phyloP scores from a whole-genome alignment of 2,888 invertebrate species.

The Cyrtodaria siliqua region DNA sequence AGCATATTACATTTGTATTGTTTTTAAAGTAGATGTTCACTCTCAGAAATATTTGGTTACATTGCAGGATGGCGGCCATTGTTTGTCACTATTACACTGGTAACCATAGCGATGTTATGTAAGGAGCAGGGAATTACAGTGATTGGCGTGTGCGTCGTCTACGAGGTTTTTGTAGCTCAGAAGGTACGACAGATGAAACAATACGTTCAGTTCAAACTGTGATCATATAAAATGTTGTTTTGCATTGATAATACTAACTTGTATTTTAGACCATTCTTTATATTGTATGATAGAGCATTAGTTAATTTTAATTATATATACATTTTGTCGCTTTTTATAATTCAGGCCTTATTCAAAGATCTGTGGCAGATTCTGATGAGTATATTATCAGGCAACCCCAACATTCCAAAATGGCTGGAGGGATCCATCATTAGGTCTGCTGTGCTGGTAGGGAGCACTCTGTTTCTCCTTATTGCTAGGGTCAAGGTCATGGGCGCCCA shows the following conservation, averaged over 20 bases:
- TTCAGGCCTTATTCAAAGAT: slow-evolving; percentile 78
- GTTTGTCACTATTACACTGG: slow-evolving; percentile 91
- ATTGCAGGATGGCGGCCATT: slow-evolving; percentile 90
- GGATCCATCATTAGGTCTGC: slow-evolving; percentile 89
- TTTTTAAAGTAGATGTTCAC: no score
- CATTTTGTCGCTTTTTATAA: no score
- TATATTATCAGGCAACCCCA: slow-evolving; percentile 73
- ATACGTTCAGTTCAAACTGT: no score
- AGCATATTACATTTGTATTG: no score
- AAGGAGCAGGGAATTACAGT: slow-evolving; percentile 99
- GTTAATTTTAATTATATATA: no score
- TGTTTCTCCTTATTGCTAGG: slow-evolving; percentile 92
- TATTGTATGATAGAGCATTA: no score
- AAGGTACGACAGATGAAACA: no score
- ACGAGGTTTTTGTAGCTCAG: slow-evolving; percentile 97
- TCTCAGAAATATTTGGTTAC: no score
- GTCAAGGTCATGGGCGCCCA: slow-evolving; percentile 98
- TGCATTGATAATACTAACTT: no score
- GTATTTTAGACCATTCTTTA: no score
- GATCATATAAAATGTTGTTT: no score
- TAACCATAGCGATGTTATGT: slow-evolving; percentile 97
- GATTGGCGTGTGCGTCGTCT: slow-evolving; percentile 97
- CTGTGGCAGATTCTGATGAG: slow-evolving; percentile 69
- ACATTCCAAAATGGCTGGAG: slow-evolving; percentile 77
- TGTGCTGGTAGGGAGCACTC: slow-evolving; percentile 93